phyloP scores from a whole-genome alignment of 2,113 vertebrate genomes.

The Sisor rabdophorus region DNA sequence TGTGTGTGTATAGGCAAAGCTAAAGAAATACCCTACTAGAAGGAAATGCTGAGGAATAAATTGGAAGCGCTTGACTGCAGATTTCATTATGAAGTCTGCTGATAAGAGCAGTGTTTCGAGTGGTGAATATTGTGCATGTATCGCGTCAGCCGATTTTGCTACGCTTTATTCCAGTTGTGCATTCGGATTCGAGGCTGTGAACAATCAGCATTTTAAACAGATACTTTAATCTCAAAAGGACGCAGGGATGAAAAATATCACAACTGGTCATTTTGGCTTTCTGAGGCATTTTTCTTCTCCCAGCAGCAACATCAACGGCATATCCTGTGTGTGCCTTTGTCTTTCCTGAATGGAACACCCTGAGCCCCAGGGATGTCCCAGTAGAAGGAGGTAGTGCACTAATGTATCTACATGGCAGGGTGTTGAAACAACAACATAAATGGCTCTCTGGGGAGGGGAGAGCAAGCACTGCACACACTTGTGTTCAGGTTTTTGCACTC shows the following conservation, averaged over 20 bases:
- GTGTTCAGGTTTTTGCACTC: conserved; percentile 30
- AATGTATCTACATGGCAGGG: conserved; percentile 42
- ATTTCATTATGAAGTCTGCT: conserved; percentile 52
- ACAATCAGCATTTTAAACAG: conserved; percentile 29
- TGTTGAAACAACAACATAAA: conserved; percentile 49
- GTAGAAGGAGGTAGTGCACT: conserved; percentile 26
- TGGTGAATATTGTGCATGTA: conserved; percentile 36
- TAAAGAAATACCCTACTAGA: conserved; percentile 30
- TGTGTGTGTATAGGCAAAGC: conserved; percentile 27
- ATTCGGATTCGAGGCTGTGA: conserved; percentile 32
- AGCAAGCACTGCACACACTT: conserved; percentile 32
- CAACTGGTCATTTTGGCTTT: conserved; percentile 39
- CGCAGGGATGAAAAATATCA: conserved; percentile 1
- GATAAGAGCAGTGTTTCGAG: conserved; percentile 42
- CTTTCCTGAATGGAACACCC: conserved; percentile 28
- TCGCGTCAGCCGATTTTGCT: conserved; percentile 29
- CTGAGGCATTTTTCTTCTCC: conserved; percentile 32
- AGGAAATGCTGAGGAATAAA: conserved; percentile 43
- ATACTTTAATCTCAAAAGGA: conserved; percentile 22
- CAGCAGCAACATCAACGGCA: conserved; percentile 23
- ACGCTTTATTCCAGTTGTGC: conserved; percentile 34
- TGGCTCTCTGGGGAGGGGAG: conserved; percentile 34
- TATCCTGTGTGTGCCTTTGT: conserved; percentile 30
- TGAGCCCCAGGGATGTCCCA: conserved; percentile 34
- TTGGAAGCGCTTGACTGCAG: conserved; percentile 48